Evolutionary conservation across 30 jellyfish, hydroid and myxozoan genomes (phyloP).

Genomic region (Chrysaora quinquecirrha): DNA sequence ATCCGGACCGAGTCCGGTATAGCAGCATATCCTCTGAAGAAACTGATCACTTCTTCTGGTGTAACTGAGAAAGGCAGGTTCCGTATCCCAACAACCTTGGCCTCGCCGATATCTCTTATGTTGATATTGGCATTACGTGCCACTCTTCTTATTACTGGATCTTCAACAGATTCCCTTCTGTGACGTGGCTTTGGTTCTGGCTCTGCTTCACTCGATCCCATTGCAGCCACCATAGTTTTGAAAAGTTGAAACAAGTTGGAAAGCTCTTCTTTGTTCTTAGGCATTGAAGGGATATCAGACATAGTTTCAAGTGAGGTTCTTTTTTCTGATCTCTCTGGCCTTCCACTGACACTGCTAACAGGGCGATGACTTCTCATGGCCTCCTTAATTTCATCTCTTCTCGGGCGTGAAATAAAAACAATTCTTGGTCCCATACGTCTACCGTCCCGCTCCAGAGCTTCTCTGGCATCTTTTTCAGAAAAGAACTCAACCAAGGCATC

Average conservation of each 20-base stretch:
- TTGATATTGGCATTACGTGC: conserved; percentile 96
- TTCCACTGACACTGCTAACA: conserved; percentile 23
- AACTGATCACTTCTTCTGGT: conserved; percentile 76
- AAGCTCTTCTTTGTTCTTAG: conserved; percentile 61
- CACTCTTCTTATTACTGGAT: conserved; percentile 85
- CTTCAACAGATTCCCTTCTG: conserved; percentile 57
- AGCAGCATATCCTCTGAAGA: conserved; percentile 84
- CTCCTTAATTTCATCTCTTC: conserved; percentile 72
- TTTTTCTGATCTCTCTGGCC: conserved; percentile 24
- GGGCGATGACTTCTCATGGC: conserved; percentile 28
- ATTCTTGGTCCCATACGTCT: conserved; percentile 72
- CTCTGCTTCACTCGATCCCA: conserved; percentile 29
- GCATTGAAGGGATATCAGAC: conserved; percentile 22
- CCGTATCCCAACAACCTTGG: conserved; percentile 92
- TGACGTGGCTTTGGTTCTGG: conserved; percentile 39
- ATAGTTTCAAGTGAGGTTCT: conserved; percentile 12
- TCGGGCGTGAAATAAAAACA: conserved; percentile 58
- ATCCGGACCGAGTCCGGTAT: conserved; percentile 97
- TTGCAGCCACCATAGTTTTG: conserved; percentile 57
- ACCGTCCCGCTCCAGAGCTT: conserved; percentile 89
- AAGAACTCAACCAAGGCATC: conserved; percentile 89
- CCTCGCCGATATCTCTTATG: conserved; percentile 84
- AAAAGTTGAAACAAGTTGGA: conserved; percentile 49
- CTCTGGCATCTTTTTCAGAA: conserved; percentile 84
- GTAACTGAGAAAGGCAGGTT: conserved; percentile 88